A percentile compares a stretch with the other conserved stretches of the same genome.
Evolutionary conservation across 2,113 vertebrate genomes (phyloP).

Genomic region (Haplochromis vanheusdeni): DNA sequence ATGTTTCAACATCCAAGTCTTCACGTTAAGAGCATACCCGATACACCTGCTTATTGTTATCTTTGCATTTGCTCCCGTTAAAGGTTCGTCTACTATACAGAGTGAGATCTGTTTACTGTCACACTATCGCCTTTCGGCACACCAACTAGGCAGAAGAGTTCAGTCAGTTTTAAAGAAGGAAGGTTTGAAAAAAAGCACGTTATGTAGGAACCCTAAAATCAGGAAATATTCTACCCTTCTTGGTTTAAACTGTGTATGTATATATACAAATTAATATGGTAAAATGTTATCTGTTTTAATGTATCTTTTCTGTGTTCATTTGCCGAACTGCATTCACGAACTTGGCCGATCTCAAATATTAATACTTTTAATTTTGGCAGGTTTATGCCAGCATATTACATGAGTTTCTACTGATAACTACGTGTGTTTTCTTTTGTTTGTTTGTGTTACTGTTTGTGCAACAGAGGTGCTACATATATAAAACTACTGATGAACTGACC

Average conservation of each 20-base stretch:
- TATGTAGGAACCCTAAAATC: conserved; percentile 55
- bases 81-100: not conserved
- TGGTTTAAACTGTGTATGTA: conserved; percentile 24
- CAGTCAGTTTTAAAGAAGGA: not conserved
- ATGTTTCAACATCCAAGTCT: not conserved
- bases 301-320: conserved; percentile 46
- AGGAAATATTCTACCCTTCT: conserved; percentile 43
- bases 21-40: not conserved
- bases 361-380: conserved; percentile 27
- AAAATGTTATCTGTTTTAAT: conserved; percentile 21
- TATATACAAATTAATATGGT: conserved; percentile 52
- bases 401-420: conserved; percentile 5
- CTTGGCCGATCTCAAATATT: conserved; percentile 4
- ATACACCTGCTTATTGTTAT: not conserved
- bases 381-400: not conserved
- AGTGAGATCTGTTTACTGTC: not conserved
- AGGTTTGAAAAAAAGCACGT: not conserved
- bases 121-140: not conserved
- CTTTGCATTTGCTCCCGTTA: not conserved
- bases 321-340: conserved; percentile 26
- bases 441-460: conserved; percentile 8
- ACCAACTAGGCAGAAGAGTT: not conserved
- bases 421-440: not conserved
- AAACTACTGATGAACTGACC: conserved; percentile 64
- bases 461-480: conserved; percentile 77